Evolutionary conservation across 1,140 invertebrate genomes (phyloP).

Genomic region (Laodelphax striatellus): DNA sequence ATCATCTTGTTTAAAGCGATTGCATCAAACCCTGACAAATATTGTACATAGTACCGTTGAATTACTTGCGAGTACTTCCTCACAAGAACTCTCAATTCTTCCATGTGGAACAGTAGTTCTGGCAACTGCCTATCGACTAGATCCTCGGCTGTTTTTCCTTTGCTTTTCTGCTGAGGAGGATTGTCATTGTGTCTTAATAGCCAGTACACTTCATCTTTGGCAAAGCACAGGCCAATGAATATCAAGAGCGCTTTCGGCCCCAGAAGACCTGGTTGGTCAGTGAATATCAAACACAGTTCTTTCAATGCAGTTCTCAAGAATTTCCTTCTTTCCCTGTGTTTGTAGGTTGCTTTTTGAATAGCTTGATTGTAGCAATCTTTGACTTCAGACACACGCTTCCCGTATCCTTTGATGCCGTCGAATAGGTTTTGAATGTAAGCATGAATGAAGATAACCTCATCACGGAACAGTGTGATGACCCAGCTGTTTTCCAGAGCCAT

Average conservation of each 20-base stretch:
- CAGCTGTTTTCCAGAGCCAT: constrained; percentile 85
- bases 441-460: constrained; percentile 95
- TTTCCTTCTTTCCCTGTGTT: constrained; percentile 90
- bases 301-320: constrained; percentile 91
- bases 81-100: constrained; percentile 86
- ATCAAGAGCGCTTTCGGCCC: constrained; percentile 95
- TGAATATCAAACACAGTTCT: constrained; percentile 88
- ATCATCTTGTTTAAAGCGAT: constrained; percentile 84
- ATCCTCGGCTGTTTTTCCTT: constrained; percentile 78
- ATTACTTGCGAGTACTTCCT: constrained; percentile 94
- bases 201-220: constrained; percentile 96
- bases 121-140: constrained; percentile 88
- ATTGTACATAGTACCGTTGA: constrained; percentile 96
- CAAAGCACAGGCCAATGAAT: constrained; percentile 89
- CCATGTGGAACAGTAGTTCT: constrained; percentile 95
- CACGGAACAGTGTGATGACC: constrained; percentile 89
- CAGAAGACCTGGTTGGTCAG: constrained; percentile 93
- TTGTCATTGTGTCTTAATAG: constrained; percentile 91
- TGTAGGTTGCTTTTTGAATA: constrained; percentile 74
- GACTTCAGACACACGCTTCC: constrained; percentile 83
- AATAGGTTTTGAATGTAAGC: constrained; percentile 87
- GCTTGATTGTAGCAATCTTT: constrained; percentile 89
- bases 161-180: constrained; percentile 73
- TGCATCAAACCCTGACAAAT: constrained; percentile 90
- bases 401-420: constrained; percentile 90